Evolutionary conservation across 1,140 invertebrate species (phyloP).

Genomic region (Luehdorfia chinensis): DNA sequence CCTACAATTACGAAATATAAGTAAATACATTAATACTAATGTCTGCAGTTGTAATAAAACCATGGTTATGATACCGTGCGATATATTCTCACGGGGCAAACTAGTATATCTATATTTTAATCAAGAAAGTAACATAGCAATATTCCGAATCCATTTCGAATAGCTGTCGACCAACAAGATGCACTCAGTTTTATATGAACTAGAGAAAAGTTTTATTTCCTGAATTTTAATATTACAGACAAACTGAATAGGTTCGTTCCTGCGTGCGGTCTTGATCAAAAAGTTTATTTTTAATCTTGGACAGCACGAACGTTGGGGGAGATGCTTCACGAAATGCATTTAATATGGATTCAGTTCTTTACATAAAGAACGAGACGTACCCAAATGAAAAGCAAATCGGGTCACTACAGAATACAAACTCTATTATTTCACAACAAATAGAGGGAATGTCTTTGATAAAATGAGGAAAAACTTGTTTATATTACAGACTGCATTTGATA

Average conservation of each 20-base stretch:
- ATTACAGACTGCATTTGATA: not conserved
- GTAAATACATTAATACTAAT: too few species aligned
- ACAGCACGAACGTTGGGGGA: constrained; percentile 11
- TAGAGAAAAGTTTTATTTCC: constrained; percentile 13
- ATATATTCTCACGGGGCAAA: too few species aligned
- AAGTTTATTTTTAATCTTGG: constrained; percentile 26
- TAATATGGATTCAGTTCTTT: constrained; percentile 20
- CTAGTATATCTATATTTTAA: constrained; percentile 8
- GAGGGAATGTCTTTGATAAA: constrained; percentile 35
- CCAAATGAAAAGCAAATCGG: constrained; percentile 13
- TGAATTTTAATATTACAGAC: constrained; percentile 8
- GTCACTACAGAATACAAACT: constrained; percentile 33
- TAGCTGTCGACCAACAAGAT: constrained; percentile 5
- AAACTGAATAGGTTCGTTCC: constrained; percentile 12
- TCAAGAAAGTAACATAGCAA: constrained; percentile 2
- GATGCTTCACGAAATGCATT: constrained; percentile 15
- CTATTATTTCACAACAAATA: constrained; percentile 41
- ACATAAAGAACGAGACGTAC: constrained; percentile 8
- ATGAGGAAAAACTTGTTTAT: constrained; percentile 42
- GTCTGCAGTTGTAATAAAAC: too few species aligned
- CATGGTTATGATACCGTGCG: too few species aligned
- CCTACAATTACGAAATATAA: too few species aligned
- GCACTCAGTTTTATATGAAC: constrained; percentile 12
- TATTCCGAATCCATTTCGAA: constrained; percentile 11
- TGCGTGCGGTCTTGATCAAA: constrained; percentile 15